A percentile compares a stretch with the other conserved stretches of the same genome.
phyloP scores from a whole-genome alignment of 2,888 invertebrate species.

The Julus scanicus region DNA sequence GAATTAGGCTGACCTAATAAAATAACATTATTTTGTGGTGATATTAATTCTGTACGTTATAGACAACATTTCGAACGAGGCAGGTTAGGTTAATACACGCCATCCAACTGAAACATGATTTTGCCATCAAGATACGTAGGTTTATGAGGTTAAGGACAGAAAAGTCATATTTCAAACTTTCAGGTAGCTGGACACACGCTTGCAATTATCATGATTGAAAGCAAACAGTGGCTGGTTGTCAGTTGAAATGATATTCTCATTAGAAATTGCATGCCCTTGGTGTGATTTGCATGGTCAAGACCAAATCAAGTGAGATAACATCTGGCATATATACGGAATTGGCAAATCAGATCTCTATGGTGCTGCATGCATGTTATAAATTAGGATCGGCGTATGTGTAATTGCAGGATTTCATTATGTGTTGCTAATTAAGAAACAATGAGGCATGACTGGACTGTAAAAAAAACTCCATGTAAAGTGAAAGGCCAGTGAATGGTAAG shows the following conservation, averaged over 20 bases:
- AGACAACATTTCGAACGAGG: background rate
- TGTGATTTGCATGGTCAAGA: conserved; percentile 38
- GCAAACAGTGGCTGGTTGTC: conserved; percentile 29
- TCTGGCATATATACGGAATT: conserved; percentile 5
- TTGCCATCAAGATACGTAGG: conserved; percentile 25
- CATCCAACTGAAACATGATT: background rate
- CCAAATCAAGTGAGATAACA: background rate
- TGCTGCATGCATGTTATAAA: background rate
- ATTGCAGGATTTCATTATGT: background rate
- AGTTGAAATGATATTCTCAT: conserved; percentile 27
- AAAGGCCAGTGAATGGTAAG: background rate
- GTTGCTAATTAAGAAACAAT: background rate
- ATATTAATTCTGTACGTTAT: background rate
- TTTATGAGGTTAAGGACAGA: conserved; percentile 47
- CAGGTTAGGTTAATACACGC: background rate
- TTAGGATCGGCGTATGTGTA: background rate
- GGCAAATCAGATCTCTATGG: conserved; percentile 6
- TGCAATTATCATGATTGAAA: conserved; percentile 13
- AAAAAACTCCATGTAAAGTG: background rate
- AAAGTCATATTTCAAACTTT: background rate
- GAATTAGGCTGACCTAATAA: conserved; percentile 4
- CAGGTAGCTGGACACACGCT: conserved; percentile 3
- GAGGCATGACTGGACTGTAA: background rate
- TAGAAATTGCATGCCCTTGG: conserved; percentile 23
- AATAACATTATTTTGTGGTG: background rate